Conservation (phyloP, 2,113 vertebrate species). For the Ptilonorhynchus violaceus region DNA sequence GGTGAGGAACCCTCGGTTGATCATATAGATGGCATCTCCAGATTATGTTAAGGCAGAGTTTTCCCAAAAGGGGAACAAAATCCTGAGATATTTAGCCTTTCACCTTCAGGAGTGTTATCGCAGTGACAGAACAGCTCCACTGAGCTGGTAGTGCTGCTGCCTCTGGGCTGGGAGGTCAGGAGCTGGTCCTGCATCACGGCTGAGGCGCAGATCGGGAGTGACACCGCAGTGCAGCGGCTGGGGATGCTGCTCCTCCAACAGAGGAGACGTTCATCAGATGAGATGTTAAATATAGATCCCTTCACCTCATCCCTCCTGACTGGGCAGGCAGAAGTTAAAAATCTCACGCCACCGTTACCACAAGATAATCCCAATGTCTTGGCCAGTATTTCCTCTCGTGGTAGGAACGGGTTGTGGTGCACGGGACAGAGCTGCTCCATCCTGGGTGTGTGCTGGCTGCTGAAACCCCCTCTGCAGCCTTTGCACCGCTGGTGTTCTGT, state of each 20-base stretch:
- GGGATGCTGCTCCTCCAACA: background rate
- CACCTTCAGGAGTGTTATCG: background rate
- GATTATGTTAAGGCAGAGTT: background rate
- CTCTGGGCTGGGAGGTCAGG: background rate
- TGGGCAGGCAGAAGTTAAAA: background rate
- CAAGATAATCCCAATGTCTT: background rate
- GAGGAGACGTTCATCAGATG: background rate
- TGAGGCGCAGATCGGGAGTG: background rate
- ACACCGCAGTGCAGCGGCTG: background rate
- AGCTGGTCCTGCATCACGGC: background rate
- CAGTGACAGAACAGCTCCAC: background rate
- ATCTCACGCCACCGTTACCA: background rate
- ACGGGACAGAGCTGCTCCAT: background rate
- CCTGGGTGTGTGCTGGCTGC: background rate
- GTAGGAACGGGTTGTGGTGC: background rate
- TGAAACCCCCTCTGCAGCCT: background rate
- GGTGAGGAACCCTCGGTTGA: background rate
- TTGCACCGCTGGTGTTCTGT: background rate
- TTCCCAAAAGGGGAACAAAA: accelerated
- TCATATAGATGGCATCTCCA: background rate
- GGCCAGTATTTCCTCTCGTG: background rate
- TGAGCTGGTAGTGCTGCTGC: background rate
- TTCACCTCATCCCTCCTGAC: background rate
- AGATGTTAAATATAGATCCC: background rate
- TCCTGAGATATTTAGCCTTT: background rate